Evolutionary conservation across 2,888 invertebrate species (phyloP).

Genomic region (Yponomeuta malinellus): DNA sequence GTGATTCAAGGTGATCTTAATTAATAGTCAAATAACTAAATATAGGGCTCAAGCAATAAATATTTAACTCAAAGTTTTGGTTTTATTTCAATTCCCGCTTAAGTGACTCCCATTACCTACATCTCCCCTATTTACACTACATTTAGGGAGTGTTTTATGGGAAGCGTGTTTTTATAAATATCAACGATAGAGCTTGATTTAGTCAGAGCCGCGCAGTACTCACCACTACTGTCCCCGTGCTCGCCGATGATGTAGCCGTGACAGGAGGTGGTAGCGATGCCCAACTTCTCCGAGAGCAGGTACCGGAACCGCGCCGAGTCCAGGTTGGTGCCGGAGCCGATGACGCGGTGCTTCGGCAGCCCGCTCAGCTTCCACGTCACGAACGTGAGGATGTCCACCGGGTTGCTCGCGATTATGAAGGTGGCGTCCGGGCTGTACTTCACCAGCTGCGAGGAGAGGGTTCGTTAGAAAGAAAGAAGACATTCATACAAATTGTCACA

Average conservation of each 20-base stretch:
- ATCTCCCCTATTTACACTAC: no score
- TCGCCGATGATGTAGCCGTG: constrained; percentile 97
- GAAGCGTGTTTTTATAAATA: no score
- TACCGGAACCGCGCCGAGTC: constrained; percentile 95
- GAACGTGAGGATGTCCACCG: constrained; percentile 94
- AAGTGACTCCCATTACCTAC: no score
- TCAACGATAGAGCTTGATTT: no score
- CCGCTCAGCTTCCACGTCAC: constrained; percentile 97
- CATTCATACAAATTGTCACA: no score
- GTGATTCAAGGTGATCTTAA: no score
- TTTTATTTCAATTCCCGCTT: no score
- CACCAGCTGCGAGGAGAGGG: constrained; percentile 68
- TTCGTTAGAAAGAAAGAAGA: neutral
- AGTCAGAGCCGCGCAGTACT: constrained; percentile 15
- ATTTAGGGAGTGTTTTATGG: no score
- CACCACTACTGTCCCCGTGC: constrained; percentile 92
- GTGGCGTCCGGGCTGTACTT: constrained; percentile 91
- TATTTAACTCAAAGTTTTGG: no score
- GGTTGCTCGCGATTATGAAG: constrained; percentile 92
- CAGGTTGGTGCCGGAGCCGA: constrained; percentile 95
- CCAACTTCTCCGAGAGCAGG: constrained; percentile 87
- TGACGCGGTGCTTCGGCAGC: constrained; percentile 88
- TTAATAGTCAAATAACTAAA: no score
- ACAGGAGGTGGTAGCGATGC: constrained; percentile 88
- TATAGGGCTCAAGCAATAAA: no score